Base-by-base conservation (phyloP, 2,888 invertebrate species). In the Mimas tiliae region DNA sequence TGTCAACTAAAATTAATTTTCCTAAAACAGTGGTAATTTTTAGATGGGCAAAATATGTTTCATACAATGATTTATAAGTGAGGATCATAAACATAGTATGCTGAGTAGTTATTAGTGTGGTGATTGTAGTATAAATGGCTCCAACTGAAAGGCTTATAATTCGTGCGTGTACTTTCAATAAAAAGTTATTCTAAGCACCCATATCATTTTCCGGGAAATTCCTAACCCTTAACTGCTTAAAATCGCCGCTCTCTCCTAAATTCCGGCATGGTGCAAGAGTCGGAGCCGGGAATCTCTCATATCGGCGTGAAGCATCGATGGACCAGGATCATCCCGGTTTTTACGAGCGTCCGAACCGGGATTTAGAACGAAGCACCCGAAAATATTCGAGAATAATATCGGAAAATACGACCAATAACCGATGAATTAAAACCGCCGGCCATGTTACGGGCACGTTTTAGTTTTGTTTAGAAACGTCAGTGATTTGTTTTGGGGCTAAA, bases 381-480 rank as follows among this genome's bases (percentile, higher is more conserved):
- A 88, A 87, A 90, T 89, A 89, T 87, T 79, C 80, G 72, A 74
- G 81, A 86, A 87, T 89, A 86, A 88, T 89, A 86, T 84, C 84
- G 74, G 82, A 70, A 89, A 86, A 87, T 89, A 90, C 84, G 89
- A 84, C 80, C 85, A 79, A 81, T 86, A 87, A 82, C 84, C 83
- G 81, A 82, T 86, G 87, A 89, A 87, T 90, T 88, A 87, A 89
- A 82, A 70, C 48, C 48, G 34, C 12, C 65, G 55, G 47, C 27
- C 65, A 64, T 64, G 65, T 58, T 48, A 65, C 19, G 38, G 34
- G 45, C 45, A 16, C 58, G 62, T 34, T 67, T 64, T 53, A 62
- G 42, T 62, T 67, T 51, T 64, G 67, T 65, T 67, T 67, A 64
- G 47, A 33, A 34, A 48, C 16, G 38, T 6, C 1, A 38, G 9